Percentiles rank a stretch among this genome's conserved stretches.
Conservation (phyloP, 92 coral and sea anemone species). For the Zoanthus sociatus region DNA sequence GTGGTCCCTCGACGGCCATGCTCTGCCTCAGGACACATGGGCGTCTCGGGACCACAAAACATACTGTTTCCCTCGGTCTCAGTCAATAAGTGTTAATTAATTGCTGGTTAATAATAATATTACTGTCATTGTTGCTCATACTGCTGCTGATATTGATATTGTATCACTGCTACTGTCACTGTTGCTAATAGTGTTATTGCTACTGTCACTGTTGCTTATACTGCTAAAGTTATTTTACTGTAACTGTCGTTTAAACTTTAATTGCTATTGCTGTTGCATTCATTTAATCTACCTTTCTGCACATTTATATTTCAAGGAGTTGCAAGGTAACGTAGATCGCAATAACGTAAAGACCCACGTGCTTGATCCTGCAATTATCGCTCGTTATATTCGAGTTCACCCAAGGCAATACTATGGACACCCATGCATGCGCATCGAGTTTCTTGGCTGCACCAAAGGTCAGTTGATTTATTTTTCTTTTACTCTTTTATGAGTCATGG, state of each 20-base stretch:
- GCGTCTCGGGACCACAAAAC: no score
- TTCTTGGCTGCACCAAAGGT: constrained; percentile 22
- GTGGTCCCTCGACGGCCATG: no score
- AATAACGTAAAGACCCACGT: constrained; percentile 24
- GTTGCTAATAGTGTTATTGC: background rate
- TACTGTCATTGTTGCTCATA: background rate
- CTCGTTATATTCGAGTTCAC: constrained; percentile 22
- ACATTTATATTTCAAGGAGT: background rate
- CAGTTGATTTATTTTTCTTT: background rate
- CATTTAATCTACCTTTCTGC: background rate
- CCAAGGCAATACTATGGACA: background rate
- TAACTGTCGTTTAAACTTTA: background rate
- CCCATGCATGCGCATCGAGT: constrained; percentile 24
- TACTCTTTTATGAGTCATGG: background rate
- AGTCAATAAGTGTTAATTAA: no score
- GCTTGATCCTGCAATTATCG: constrained; percentile 6
- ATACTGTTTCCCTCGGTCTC: no score
- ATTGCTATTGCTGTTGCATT: background rate
- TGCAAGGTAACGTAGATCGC: constrained; percentile 4
- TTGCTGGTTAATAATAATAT: no score
- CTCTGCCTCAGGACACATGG: no score
- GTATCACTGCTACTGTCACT: background rate
- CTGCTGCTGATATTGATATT: background rate
- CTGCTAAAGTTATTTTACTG: background rate
- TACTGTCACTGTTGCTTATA: background rate